Base-by-base conservation (phyloP, 2,113 vertebrate genomes). In the Dicrurus megarhynchus region DNA sequence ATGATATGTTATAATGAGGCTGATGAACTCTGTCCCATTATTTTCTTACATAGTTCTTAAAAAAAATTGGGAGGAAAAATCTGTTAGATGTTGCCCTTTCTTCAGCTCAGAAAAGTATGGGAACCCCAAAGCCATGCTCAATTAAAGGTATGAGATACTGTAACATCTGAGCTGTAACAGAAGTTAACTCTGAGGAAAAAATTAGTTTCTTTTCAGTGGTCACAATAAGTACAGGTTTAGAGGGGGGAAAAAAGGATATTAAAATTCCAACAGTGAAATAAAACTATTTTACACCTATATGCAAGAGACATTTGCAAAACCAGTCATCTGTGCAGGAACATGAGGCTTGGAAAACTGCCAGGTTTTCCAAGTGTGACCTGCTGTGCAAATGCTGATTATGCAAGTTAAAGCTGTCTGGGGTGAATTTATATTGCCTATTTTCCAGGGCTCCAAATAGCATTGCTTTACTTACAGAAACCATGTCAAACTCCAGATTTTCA, bases 381-480 rank as follows among this genome's bases (percentile, higher is more conserved):
- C 93, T 96, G 93, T 87, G 94, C 77, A 94, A 96, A 89, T 79
- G 84, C 81, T 95, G 89, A 93, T 95, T 78, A 80, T 81, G 76
- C 89, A 96, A 93, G 65, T 96, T 94, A 91, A 93, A 93, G 57
- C 71, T 95, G 71, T 84, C 92, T 88, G 60, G 80, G 81, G 68
- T 94, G 23, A 89, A 87, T 94, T 97, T 95, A 87, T 65, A 42
- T 64, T 80, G 82, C 52, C 28, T 70, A 14, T 93, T 89, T 95
- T 95, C 64, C 56, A 93, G 52, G 41, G 39, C 69, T 95, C 76
- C 73, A 87, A 91, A 60, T n/a, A 89, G 68, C 28, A 74, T 35
- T 93, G 75, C 35, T 86, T 90, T 86, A 65, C 77, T 69, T 73
- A 77, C 6, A 74, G 61, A 82, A 88, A 65, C 28, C 3, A 2